Evolutionary conservation across 2,888 invertebrate genomes (phyloP).

Genomic region (Lasioglossum leucozonium): DNA sequence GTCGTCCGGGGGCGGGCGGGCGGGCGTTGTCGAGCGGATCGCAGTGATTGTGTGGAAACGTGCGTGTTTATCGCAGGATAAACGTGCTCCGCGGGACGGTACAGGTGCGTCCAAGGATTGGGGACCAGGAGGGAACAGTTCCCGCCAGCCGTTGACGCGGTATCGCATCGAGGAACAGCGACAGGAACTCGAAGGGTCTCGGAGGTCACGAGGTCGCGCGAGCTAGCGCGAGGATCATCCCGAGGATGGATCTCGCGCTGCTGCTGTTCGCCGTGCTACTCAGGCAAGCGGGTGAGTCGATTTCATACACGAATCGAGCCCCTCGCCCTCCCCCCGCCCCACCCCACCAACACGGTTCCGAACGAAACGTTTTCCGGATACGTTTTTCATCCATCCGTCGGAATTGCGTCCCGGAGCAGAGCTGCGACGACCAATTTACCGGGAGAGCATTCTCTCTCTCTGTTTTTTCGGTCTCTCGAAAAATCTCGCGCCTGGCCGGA

Average conservation of each 20-base stretch:
- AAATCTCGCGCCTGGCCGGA: neutral
- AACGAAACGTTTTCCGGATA: neutral
- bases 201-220: slow-evolving; percentile 19
- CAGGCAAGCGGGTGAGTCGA: slow-evolving; percentile 74
- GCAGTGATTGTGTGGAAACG: slow-evolving; percentile 26
- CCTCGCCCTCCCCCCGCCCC: neutral
- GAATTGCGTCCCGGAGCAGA: neutral
- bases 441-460: neutral
- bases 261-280: slow-evolving; percentile 71
- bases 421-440: neutral
- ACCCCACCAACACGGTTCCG: neutral
- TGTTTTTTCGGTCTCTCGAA: neutral
- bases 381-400: slow-evolving; percentile 1
- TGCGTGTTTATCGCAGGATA: slow-evolving; percentile 6
- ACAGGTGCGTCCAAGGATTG: neutral
- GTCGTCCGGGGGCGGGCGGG: neutral
- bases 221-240: slow-evolving; percentile 40
- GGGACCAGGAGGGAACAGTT: neutral
- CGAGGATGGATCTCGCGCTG: slow-evolving; percentile 75
- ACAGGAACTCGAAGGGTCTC: neutral
- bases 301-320: neutral
- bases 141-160: neutral
- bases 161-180: neutral
- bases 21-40: neutral
- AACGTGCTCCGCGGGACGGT: neutral